These are phyloP conservation scores for Ploceus nigricollis DNA, from an alignment of 2,113 vertebrate species.

Conservation along the genomic window DNA sequence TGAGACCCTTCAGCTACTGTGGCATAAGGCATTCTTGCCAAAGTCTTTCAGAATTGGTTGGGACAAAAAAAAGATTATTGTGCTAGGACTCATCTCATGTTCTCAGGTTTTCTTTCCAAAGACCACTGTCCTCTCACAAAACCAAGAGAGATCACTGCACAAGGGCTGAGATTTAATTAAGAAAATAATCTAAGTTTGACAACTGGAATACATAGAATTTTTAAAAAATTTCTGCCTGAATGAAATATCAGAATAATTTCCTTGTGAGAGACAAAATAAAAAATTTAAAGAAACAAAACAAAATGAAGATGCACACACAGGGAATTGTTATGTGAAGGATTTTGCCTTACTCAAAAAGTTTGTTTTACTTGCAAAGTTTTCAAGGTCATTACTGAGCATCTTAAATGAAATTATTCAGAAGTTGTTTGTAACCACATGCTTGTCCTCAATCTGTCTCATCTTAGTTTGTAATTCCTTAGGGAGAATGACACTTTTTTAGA, in stretches of 20 bases:
- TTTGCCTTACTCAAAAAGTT: not conserved
- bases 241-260: not conserved
- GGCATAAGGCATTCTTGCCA: not conserved
- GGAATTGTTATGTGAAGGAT: not conserved
- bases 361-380: conserved; percentile 36
- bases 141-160: not conserved
- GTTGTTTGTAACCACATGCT: not conserved
- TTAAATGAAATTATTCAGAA: conserved; percentile 45
- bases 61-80: not conserved
- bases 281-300: not conserved
- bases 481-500: not conserved
- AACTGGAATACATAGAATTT: not conserved
- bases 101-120: not conserved
- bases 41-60: not conserved
- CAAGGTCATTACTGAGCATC: conserved; percentile 41
- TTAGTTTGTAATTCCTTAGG: conserved; percentile 19
- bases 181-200: not conserved
- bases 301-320: not conserved
- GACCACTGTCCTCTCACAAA: not conserved
- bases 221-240: not conserved
- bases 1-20: not conserved
- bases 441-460: conserved; percentile 39
- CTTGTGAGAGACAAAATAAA: not conserved
- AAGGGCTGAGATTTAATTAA: not conserved
- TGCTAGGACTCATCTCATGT: not conserved